A percentile compares a stretch with the other conserved stretches of the same genome.
Evolutionary conservation across 2,797 vertebrate species (phyloP).

Genomic region (Mormyrus hasselquistii): DNA sequence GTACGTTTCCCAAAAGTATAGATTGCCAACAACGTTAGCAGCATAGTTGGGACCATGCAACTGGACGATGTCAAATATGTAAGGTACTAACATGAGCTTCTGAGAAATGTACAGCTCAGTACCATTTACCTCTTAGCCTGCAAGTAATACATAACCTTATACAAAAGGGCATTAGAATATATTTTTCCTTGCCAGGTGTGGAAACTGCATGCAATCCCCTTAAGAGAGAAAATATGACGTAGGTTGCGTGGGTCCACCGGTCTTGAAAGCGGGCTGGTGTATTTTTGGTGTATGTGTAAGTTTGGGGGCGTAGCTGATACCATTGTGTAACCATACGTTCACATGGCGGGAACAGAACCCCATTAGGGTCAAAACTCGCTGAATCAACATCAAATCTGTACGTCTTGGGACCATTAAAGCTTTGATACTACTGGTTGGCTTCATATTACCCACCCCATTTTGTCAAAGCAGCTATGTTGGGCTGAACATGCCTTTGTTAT

Average conservation of each 20-base stretch:
- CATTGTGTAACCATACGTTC: too few relatives aligned
- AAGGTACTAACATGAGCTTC: not conserved
- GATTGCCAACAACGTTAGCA: not conserved
- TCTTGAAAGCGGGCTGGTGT: too few relatives aligned
- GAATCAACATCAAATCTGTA: too few relatives aligned
- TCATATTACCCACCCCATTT: too few relatives aligned
- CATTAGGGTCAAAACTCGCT: too few relatives aligned
- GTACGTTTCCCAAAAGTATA: not conserved
- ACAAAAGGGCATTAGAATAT: not conserved
- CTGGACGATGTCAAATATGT: not conserved
- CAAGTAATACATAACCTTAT: not conserved
- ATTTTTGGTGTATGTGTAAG: not conserved
- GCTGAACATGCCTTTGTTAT: too few relatives aligned
- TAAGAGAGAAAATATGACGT: not conserved
- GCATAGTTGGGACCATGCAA: not conserved
- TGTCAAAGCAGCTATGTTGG: too few relatives aligned
- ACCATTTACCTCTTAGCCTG: not conserved
- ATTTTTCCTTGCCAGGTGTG: not conserved
- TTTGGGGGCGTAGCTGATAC: not conserved
- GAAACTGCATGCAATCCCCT: too few relatives aligned
- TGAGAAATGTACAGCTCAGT: not conserved
- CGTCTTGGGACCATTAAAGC: too few relatives aligned
- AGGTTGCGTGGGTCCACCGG: not conserved
- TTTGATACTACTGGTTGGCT: too few relatives aligned
- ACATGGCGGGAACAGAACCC: too few relatives aligned